phyloP scores from a whole-genome alignment of 2,888 invertebrate genomes.

The Thymelicus acteon region DNA sequence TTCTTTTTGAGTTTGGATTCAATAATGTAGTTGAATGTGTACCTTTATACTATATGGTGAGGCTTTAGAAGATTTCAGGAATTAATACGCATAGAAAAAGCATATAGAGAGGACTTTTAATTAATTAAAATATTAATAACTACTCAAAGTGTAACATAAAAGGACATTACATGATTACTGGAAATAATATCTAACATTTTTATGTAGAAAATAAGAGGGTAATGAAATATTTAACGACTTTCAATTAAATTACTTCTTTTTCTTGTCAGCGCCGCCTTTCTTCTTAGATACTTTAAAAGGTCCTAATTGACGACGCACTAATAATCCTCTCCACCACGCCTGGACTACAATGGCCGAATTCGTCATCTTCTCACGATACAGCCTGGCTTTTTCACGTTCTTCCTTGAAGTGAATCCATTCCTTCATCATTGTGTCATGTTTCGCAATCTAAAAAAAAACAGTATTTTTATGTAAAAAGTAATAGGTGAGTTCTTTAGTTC shows the following conservation, averaged over 20 bases:
- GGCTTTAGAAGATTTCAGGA: neutral
- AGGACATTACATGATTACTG: neutral
- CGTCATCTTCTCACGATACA: slow-evolving; percentile 63
- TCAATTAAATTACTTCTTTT: slow-evolving; percentile 42
- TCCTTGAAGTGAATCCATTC: slow-evolving; percentile 67
- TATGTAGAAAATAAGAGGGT: too few relatives aligned
- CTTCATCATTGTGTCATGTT: slow-evolving; percentile 57
- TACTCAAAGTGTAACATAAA: too few relatives aligned
- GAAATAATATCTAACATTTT: neutral
- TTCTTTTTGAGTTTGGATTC: too few relatives aligned
- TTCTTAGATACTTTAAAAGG: slow-evolving; percentile 60
- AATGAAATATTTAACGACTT: neutral
- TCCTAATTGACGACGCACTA: slow-evolving; percentile 70
- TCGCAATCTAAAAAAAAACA: slow-evolving; percentile 52
- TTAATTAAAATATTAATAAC: too few relatives aligned
- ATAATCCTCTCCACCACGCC: slow-evolving; percentile 77
- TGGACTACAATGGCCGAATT: slow-evolving; percentile 66
- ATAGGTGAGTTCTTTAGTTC: too few relatives aligned
- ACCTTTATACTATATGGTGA: too few relatives aligned
- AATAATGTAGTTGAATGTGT: too few relatives aligned
- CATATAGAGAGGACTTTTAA: too few relatives aligned
- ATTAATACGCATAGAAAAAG: too few relatives aligned
- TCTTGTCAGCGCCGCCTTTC: slow-evolving; percentile 41
- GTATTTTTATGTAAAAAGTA: neutral
- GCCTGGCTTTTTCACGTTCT: slow-evolving; percentile 61